These are phyloP conservation scores for Drosophila prosaltans DNA, from an alignment of 1,140 invertebrate species.

Conservation along the genomic window DNA sequence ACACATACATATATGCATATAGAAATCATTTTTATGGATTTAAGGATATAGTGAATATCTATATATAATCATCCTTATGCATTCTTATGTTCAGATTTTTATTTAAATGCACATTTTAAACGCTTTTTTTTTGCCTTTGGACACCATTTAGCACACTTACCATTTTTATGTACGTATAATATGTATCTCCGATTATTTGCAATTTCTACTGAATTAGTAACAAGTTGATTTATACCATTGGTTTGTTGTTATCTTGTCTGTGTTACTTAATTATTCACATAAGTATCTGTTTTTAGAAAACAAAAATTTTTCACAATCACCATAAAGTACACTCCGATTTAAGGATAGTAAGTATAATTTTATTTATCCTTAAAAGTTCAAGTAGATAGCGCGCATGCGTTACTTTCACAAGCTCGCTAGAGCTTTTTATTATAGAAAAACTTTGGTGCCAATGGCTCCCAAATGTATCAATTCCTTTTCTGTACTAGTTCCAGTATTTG, in stretches of 20 bases:
- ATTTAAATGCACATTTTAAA: neutral
- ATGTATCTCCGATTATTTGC: constrained; percentile 28
- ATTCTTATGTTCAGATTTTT: neutral
- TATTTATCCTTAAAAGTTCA: constrained; percentile 75
- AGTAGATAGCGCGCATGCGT: constrained; percentile 50
- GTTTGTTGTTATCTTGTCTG: neutral
- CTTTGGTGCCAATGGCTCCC: neutral
- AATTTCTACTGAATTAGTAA: constrained; percentile 14
- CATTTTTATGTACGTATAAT: constrained; percentile 52
- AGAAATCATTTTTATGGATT: neutral
- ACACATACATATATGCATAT: constrained; percentile 3
- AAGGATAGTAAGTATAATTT: constrained; percentile 70
- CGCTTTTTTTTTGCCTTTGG: neutral
- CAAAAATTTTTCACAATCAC: constrained; percentile 43
- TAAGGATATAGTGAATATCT: neutral
- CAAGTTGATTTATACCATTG: constrained; percentile 32
- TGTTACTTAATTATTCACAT: constrained; percentile 7
- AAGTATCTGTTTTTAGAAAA: neutral
- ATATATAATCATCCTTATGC: constrained; percentile 24
- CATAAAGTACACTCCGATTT: constrained; percentile 62
- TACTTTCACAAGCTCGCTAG: constrained; percentile 30
- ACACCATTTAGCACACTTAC: constrained; percentile 47
- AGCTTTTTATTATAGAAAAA: constrained; percentile 36
- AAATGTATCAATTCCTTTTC: neutral
- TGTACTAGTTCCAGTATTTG: neutral